Percentiles rank a stretch among this genome's conserved stretches.
These are phyloP conservation scores for Pseudonaja textilis DNA, from an alignment of 2,113 vertebrate species.

Conservation along the genomic window DNA sequence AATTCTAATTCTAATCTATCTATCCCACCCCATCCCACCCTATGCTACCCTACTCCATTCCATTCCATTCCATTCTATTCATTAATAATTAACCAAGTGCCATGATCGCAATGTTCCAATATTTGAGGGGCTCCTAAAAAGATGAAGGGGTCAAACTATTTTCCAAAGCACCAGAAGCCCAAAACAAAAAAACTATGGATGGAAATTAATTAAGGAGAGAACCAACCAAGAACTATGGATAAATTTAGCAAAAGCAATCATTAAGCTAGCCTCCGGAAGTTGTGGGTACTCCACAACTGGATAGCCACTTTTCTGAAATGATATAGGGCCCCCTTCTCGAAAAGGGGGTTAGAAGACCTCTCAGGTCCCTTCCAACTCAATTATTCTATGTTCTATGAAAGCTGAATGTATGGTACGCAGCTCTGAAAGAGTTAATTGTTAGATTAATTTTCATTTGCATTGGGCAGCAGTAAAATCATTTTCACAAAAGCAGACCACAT, in stretches of 20 bases:
- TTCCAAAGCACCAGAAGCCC: not conserved
- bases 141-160: not conserved
- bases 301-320: not conserved
- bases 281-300: not conserved
- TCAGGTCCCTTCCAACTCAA: too few species aligned
- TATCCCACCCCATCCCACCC: too few species aligned
- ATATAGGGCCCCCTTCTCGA: too few species aligned
- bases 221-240: not conserved
- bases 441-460: not conserved
- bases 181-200: not conserved
- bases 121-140: too few species aligned
- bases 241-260: too few species aligned
- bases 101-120: too few species aligned
- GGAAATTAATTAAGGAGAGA: not conserved
- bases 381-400: not conserved
- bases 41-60: too few species aligned
- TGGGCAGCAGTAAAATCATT: not conserved
- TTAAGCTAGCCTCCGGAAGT: not conserved
- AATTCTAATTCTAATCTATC: too few species aligned
- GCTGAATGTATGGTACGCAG: not conserved
- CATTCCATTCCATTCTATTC: too few species aligned
- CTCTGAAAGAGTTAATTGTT: not conserved
- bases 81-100: too few species aligned
- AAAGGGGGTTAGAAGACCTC: not conserved
- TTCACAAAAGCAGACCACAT: not conserved